Evolutionary conservation across 2,797 vertebrate species (phyloP).

Genomic region (Ctenopoma kingsleyae): DNA sequence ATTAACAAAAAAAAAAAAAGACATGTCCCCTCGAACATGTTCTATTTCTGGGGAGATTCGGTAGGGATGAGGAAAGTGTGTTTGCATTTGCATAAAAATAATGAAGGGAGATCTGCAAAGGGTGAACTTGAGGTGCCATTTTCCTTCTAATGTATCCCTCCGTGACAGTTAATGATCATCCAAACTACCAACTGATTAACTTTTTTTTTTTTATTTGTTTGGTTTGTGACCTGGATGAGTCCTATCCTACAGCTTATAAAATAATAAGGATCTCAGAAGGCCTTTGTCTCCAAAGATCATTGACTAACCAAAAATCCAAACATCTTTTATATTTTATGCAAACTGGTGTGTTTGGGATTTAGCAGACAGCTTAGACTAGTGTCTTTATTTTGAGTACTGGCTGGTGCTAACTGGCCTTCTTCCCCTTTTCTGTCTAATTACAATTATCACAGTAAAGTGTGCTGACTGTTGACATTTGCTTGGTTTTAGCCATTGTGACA

Average conservation of each 20-base stretch:
- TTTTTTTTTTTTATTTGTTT: neutral
- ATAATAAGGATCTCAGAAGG: neutral
- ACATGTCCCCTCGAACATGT: too few relatives aligned
- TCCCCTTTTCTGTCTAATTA: slow-evolving; percentile 64
- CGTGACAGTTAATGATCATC: slow-evolving; percentile 10
- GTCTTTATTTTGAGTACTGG: slow-evolving; percentile 20
- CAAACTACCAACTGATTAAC: slow-evolving; percentile 26
- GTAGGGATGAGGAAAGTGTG: too few relatives aligned
- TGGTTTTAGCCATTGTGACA: slow-evolving; percentile 74
- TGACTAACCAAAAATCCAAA: slow-evolving; percentile 14
- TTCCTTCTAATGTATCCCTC: neutral
- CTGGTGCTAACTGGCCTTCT: slow-evolving; percentile 50
- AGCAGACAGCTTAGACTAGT: slow-evolving; percentile 6
- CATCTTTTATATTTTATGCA: slow-evolving; percentile 11
- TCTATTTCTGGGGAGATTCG: too few relatives aligned
- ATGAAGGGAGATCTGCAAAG: neutral
- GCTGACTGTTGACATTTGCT: slow-evolving; percentile 72
- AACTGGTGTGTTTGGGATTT: slow-evolving; percentile 21
- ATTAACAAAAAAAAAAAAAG: too few relatives aligned
- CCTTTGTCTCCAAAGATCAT: slow-evolving; percentile 6
- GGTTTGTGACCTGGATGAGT: slow-evolving; percentile 2
- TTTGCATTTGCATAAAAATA: slow-evolving; percentile 2
- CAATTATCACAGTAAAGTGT: slow-evolving; percentile 50
- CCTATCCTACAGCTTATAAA: neutral
- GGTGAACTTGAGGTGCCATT: neutral